Evolutionary conservation across 2,113 vertebrate species (phyloP).

Genomic region (Anthoscopus minutus): DNA sequence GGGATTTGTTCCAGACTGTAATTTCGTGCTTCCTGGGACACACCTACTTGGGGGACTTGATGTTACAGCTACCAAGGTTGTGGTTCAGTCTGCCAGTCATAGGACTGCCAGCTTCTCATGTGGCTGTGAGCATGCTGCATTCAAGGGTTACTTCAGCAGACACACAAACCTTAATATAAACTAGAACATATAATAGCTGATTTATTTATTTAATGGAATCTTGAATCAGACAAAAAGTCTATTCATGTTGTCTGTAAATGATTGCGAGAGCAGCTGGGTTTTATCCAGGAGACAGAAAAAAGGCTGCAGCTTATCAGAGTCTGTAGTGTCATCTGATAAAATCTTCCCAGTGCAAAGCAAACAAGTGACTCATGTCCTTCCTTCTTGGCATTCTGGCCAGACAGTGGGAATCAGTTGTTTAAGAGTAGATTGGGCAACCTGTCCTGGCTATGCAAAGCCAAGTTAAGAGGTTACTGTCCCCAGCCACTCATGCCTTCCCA

Average conservation of each 20-base stretch:
- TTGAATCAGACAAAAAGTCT: conserved; percentile 52
- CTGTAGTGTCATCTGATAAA: conserved; percentile 64
- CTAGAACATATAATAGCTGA: conserved; percentile 53
- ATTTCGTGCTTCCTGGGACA: not conserved
- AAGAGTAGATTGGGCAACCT: conserved; percentile 32
- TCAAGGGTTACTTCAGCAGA: conserved; percentile 24
- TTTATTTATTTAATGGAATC: conserved; percentile 60
- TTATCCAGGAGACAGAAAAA: conserved; percentile 54
- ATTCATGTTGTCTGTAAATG: conserved; percentile 65
- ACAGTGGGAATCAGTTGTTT: conserved; percentile 25
- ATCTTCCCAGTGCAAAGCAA: conserved; percentile 40
- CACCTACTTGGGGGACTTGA: not conserved
- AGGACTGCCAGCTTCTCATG: not conserved
- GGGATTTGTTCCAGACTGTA: not conserved
- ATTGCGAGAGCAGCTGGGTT: conserved; percentile 51
- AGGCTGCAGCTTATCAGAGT: conserved; percentile 44
- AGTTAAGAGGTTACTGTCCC: not conserved
- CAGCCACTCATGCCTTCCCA: not conserved
- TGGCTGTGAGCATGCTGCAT: not conserved
- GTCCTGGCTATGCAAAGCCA: not conserved
- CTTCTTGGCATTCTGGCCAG: not conserved
- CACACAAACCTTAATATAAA: conserved; percentile 23
- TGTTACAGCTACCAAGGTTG: not conserved
- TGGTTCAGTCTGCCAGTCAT: not conserved
- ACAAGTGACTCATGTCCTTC: conserved; percentile 58